A percentile compares a stretch with the other conserved stretches of the same genome.
phyloP scores from a whole-genome alignment of 2,113 vertebrate species.

The Neolamprologus ventralis region DNA sequence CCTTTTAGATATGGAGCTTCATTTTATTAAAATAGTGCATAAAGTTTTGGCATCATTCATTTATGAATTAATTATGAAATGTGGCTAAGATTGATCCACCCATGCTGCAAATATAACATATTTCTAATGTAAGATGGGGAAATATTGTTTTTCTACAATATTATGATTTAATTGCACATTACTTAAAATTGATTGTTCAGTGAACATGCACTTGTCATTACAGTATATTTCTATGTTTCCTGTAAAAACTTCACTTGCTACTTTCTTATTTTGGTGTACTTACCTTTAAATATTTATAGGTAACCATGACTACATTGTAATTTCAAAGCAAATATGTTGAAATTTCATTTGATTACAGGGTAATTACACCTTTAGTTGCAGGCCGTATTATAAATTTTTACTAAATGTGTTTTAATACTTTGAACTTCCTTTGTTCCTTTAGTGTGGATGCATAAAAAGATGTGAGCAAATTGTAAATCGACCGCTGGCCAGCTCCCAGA shows the following conservation, averaged over 20 bases:
- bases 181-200: neutral
- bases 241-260: neutral
- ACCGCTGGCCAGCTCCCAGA: neutral
- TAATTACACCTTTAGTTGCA: neutral
- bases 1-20: neutral
- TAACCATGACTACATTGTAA: neutral
- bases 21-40: neutral
- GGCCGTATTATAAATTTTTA: accelerated
- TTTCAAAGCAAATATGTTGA: neutral
- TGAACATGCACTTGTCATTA: neutral
- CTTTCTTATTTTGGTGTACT: neutral
- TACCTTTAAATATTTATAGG: neutral
- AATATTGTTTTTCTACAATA: neutral
- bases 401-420: neutral
- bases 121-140: neutral
- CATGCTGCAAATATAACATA: accelerated
- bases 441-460: neutral
- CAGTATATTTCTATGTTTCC: neutral
- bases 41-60: neutral
- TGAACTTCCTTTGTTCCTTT: accelerated
- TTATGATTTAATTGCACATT: neutral
- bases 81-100: neutral
- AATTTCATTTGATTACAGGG: neutral
- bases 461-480: neutral
- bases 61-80: neutral